A percentile compares a stretch with the other conserved stretches of the same genome.
Conservation (phyloP, 2,888 invertebrate genomes). For the Papilio gigon region DNA sequence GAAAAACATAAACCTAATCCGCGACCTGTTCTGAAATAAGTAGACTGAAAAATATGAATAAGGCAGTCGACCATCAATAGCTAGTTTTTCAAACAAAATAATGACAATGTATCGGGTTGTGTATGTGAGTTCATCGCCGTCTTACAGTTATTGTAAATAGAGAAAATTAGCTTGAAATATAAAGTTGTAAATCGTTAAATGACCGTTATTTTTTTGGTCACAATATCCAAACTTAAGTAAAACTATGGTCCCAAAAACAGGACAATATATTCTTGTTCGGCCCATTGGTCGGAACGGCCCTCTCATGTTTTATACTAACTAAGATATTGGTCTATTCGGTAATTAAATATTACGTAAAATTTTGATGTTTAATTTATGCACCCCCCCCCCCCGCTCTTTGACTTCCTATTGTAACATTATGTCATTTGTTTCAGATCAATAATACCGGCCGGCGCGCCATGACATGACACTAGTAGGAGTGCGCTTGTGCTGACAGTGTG, state of each 20-base stretch:
- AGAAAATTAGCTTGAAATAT: no score
- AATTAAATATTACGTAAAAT: neutral
- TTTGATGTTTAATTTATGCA: neutral
- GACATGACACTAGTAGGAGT: slow-evolving; percentile 1
- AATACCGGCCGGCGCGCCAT: slow-evolving; percentile 6
- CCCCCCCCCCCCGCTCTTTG: neutral
- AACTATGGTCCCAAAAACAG: no score
- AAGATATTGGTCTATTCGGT: neutral
- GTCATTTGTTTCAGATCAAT: slow-evolving; percentile 18
- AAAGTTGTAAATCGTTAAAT: no score
- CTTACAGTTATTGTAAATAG: no score
- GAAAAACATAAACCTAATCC: neutral
- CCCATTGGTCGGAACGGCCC: no score
- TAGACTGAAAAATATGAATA: slow-evolving; percentile 9
- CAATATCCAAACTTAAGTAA: no score
- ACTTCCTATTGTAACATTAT: neutral
- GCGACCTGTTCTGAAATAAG: slow-evolving; percentile 1
- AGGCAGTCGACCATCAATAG: neutral
- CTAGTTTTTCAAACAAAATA: neutral
- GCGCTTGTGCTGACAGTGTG: slow-evolving; percentile 20
- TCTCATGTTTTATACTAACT: neutral
- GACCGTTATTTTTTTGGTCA: no score
- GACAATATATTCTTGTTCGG: no score
- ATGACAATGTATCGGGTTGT: no score
- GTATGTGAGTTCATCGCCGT: no score